These are phyloP conservation scores for Oopsacas minuta DNA, from an alignment of 37 sponge, comb jelly and placozoan genomes.

Conservation along the genomic window DNA sequence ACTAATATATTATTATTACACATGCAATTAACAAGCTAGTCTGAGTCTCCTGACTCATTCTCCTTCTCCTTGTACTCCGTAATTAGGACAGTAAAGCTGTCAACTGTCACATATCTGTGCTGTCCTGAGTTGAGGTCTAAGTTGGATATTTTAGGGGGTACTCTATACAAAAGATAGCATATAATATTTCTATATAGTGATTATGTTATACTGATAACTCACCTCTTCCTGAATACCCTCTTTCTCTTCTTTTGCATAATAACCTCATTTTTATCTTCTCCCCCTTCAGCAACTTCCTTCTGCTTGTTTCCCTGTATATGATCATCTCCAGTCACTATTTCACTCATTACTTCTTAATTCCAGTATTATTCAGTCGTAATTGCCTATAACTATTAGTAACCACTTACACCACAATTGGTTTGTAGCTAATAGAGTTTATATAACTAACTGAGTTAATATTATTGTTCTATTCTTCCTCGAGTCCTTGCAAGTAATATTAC, in stretches of 20 bases:
- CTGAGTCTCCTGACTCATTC: not conserved
- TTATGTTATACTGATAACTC: no score
- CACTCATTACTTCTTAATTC: no score
- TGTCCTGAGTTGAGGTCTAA: conserved; percentile 5
- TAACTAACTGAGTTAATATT: not conserved
- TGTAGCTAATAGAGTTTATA: not conserved
- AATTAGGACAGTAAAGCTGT: not conserved
- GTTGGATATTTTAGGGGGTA: not conserved
- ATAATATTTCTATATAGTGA: not conserved
- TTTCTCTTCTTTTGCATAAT: not conserved
- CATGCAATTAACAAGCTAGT: not conserved
- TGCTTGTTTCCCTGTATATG: no score
- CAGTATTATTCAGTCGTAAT: no score
- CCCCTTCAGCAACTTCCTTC: not conserved
- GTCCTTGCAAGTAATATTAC: no score
- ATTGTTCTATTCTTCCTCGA: not conserved
- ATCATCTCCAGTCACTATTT: not conserved
- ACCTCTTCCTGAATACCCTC: not conserved
- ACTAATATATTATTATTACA: not conserved
- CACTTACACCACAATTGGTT: not conserved
- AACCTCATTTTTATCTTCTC: not conserved
- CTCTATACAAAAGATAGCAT: not conserved
- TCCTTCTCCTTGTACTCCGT: conserved; percentile 11
- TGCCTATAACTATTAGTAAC: not conserved
- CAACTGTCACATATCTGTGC: not conserved